Evolutionary conservation across 2,888 invertebrate genomes (phyloP), one percentile per base, ranked within the genome.

Genomic region (Syritta pipiens): DNA sequence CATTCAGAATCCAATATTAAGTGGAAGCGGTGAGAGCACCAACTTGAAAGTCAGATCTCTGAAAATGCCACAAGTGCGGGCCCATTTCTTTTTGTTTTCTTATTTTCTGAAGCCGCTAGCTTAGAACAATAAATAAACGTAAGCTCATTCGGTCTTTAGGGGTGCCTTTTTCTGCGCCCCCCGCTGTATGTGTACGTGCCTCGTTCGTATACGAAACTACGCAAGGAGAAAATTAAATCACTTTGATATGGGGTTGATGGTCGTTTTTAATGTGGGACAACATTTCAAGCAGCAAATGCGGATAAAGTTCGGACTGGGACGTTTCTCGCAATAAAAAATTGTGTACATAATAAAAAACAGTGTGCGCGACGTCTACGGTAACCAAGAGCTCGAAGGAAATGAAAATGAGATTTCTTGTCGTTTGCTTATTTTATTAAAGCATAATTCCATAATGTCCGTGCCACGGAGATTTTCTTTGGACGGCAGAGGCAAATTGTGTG

Each of bases 161-260:
- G 51, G 65, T 32, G 48, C 20, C 40, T 48, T 55, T n/a, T 30
- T 40, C 20, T 46, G 49, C 24, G 24, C 20, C 12, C 30, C 57
- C 40, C 62, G 26, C 22, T 49, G 26, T 24, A 12, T 63, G 9
- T 37, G 20, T 42, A 1, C 14, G 24, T 6, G 4, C 30, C 10
- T 37, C 3, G n/a, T 55, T n/a, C 48, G 57, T 67, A 59, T 79
- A 48, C 48, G 71, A 60, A 79, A 62, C 74, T 79, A 74, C 74
- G 79, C 74, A 79, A 79, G 72, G 62, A 79, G 79, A 74, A 79
- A 79, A 79, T 79, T 72, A 79, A 79, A 79, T 74, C 79, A 79
- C 74, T 79, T 67, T 72, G 77, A 77, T 72, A 71, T 65, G 51
- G 72, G 77, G 72, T 67, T 77, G 77, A 77, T 72, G 77, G 77